Conservation (phyloP, 1,140 invertebrate genomes). For the Orius insidiosus region DNA sequence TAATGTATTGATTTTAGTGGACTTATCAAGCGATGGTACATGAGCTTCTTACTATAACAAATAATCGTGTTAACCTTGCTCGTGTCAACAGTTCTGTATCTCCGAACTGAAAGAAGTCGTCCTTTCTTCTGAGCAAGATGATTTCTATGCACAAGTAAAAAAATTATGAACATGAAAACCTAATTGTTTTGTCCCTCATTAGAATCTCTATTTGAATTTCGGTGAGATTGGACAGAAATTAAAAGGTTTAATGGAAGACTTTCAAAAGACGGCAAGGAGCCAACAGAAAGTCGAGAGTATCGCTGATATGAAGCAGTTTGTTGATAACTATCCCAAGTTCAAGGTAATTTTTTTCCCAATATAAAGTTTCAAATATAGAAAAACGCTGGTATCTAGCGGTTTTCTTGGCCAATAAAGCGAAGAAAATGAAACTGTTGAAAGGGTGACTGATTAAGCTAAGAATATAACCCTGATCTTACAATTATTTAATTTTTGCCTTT, state of each 20-base stretch:
- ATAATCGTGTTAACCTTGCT: constrained; percentile 84
- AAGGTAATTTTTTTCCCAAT: constrained; percentile 35
- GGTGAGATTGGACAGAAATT: constrained; percentile 97
- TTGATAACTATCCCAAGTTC: constrained; percentile 96
- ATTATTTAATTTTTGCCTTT: constrained; percentile 11
- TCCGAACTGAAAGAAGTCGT: constrained; percentile 87
- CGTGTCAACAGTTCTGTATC: constrained; percentile 52
- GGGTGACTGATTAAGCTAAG: no score
- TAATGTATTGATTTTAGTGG: constrained; percentile 64
- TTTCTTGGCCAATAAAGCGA: no score
- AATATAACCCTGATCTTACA: no score
- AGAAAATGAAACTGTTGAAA: no score
- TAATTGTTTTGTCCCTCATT: constrained; percentile 20
- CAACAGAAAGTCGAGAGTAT: constrained; percentile 97
- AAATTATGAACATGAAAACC: neutral
- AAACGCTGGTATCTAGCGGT: no score
- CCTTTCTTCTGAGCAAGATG: constrained; percentile 86
- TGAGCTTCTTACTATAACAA: constrained; percentile 84
- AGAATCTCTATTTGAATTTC: constrained; percentile 94
- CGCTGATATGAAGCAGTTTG: constrained; percentile 96
- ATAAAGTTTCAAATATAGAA: no score
- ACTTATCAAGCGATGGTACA: constrained; percentile 99
- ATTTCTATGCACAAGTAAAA: constrained; percentile 64
- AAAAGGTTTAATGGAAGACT: constrained; percentile 93
- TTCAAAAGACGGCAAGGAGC: constrained; percentile 87